Conservation (phyloP, 37 sponge, comb jelly and placozoan genomes). For the Halisarca cf. caerulea region DNA sequence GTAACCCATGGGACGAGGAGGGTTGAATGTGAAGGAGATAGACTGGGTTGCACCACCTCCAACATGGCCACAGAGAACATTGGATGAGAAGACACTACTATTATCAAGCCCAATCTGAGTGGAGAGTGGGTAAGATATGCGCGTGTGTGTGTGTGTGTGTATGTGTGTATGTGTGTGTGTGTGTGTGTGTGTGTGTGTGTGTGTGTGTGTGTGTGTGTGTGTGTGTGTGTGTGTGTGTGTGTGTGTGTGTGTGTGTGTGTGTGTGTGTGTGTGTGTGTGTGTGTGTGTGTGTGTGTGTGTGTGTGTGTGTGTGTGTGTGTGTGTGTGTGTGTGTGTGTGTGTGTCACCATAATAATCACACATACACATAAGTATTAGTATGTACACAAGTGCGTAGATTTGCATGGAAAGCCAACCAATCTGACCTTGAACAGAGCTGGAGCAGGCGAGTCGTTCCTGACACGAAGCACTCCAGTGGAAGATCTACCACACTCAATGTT, state of each 20-base stretch:
- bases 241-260: not conserved
- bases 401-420: no score
- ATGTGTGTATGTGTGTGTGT: not conserved
- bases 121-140: conserved; percentile 3
- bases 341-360: not conserved
- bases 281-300: not conserved
- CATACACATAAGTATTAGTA: not conserved
- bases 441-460: conserved; percentile 70
- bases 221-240: not conserved
- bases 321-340: not conserved
- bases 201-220: not conserved
- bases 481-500: conserved; percentile 62
- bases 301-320: not conserved
- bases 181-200: not conserved
- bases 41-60: conserved; percentile 30
- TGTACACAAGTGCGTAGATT: not conserved
- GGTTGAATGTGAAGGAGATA: conserved; percentile 70
- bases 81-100: conserved; percentile 76
- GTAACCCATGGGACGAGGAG: conserved; percentile 79
- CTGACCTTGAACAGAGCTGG: conserved; percentile 68
- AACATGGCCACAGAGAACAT: conserved; percentile 53
- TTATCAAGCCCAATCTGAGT: conserved; percentile 18
- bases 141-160: not conserved
- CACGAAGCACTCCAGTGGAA: conserved; percentile 42
- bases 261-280: not conserved